A percentile compares a stretch with the other conserved stretches of the same genome.
Conservation (phyloP, 2,797 vertebrate genomes). For the Cossypha polioptera region DNA sequence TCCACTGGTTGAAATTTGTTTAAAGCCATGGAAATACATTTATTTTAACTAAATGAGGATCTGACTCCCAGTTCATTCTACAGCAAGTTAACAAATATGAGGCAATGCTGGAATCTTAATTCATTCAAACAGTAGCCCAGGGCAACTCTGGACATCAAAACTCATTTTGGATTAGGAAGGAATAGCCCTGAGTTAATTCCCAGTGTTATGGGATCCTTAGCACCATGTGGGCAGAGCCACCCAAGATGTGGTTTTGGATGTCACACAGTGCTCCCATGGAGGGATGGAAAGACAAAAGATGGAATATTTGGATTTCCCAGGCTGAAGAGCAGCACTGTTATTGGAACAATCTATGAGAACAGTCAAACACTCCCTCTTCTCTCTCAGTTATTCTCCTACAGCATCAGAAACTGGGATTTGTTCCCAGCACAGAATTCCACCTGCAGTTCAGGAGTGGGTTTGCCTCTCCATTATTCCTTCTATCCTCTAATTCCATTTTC, state of each 20-base stretch:
- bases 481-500: neutral
- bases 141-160: constrained; percentile 30
- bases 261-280: neutral
- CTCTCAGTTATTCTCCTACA: neutral
- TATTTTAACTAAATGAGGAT: constrained; percentile 43
- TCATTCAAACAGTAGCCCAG: constrained; percentile 2
- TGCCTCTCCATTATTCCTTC: neutral
- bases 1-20: neutral
- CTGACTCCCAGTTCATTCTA: neutral
- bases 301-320: neutral
- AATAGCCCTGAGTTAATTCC: neutral
- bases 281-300: neutral
- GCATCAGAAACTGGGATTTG: neutral
- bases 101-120: neutral
- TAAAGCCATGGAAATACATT: constrained; percentile 11
- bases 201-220: neutral
- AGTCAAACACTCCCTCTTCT: accelerated
- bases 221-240: neutral
- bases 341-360: neutral
- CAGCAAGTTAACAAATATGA: neutral
- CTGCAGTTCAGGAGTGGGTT: neutral
- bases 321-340: neutral
- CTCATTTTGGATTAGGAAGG: neutral
- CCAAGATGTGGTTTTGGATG: neutral
- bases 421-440: neutral